phyloP scores from a whole-genome alignment of 2,888 invertebrate genomes.

The Polymixis flavicincta region DNA sequence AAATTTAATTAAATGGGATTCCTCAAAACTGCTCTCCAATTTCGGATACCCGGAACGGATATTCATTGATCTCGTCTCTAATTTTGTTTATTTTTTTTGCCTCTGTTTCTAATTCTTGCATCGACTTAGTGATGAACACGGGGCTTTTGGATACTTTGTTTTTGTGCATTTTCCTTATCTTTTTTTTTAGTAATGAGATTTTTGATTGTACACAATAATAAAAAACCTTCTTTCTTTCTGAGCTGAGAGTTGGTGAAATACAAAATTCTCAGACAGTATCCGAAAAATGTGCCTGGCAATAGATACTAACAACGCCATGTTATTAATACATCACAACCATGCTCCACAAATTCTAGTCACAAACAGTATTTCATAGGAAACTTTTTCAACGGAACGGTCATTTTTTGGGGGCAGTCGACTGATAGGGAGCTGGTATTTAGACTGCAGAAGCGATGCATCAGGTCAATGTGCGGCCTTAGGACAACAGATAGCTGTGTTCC shows the following conservation, averaged over 20 bases:
- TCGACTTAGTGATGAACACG: background rate
- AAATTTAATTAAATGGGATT: constrained; percentile 30
- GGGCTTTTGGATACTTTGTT: no score
- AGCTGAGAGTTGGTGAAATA: background rate
- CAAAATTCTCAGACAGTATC: background rate
- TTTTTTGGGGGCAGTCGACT: no score
- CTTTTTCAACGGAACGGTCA: constrained; percentile 4
- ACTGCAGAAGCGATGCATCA: no score
- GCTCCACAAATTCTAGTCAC: background rate
- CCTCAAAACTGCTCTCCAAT: background rate
- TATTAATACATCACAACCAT: background rate
- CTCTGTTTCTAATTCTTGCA: background rate
- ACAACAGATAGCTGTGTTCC: no score
- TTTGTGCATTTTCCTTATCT: no score
- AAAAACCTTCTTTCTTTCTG: no score
- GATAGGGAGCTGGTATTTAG: no score
- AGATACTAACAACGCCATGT: background rate
- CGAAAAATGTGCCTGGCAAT: background rate
- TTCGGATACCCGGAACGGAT: background rate
- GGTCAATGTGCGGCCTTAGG: no score
- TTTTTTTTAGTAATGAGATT: no score
- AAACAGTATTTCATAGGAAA: constrained; percentile 16
- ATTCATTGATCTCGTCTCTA: constrained; percentile 2
- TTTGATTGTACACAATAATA: no score
- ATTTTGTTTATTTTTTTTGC: background rate